Evolutionary conservation across 2,113 vertebrate genomes (phyloP).

Genomic region (Serranochromis macrocephalus): DNA sequence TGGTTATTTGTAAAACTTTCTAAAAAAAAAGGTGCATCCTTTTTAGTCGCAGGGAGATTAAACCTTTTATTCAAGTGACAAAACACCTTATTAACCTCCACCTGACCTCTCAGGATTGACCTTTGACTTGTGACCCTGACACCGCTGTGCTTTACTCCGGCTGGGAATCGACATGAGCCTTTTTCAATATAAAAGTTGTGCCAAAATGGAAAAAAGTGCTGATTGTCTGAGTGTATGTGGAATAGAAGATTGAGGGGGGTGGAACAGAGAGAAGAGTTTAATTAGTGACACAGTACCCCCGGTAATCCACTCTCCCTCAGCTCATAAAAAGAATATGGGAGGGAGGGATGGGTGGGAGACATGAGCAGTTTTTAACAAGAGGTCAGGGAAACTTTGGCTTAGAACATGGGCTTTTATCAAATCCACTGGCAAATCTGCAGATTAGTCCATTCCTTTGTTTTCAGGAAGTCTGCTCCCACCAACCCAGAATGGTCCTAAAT

Average conservation of each 20-base stretch:
- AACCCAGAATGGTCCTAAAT: conserved; percentile 22
- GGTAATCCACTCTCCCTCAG: conserved; percentile 59
- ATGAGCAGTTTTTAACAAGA: conserved; percentile 64
- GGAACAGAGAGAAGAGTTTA: conserved; percentile 54
- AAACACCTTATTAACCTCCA: conserved; percentile 67
- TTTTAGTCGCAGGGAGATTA: conserved; percentile 69
- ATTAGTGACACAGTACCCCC: conserved; percentile 62
- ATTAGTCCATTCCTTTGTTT: conserved; percentile 68
- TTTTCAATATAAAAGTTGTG: conserved; percentile 22
- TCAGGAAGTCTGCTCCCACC: conserved; percentile 63
- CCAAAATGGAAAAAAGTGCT: conserved; percentile 23
- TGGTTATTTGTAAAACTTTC: conserved; percentile 32
- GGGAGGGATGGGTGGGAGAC: conserved; percentile 20
- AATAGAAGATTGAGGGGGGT: conserved; percentile 3
- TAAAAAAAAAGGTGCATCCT: conserved; percentile 53
- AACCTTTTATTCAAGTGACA: conserved; percentile 64
- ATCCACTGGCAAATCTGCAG: conserved; percentile 64
- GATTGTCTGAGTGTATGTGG: conserved; percentile 21
- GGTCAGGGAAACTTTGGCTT: conserved; percentile 62
- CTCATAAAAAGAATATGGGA: conserved; percentile 47
- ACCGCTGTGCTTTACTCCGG: conserved; percentile 19
- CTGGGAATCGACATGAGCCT: conserved; percentile 44
- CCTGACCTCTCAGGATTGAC: conserved; percentile 61
- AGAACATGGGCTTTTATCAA: conserved; percentile 60
- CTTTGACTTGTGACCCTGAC: conserved; percentile 62